These are phyloP conservation scores for Urophycis tenuis DNA, from an alignment of 2,797 vertebrate species.

Conservation along the genomic window DNA sequence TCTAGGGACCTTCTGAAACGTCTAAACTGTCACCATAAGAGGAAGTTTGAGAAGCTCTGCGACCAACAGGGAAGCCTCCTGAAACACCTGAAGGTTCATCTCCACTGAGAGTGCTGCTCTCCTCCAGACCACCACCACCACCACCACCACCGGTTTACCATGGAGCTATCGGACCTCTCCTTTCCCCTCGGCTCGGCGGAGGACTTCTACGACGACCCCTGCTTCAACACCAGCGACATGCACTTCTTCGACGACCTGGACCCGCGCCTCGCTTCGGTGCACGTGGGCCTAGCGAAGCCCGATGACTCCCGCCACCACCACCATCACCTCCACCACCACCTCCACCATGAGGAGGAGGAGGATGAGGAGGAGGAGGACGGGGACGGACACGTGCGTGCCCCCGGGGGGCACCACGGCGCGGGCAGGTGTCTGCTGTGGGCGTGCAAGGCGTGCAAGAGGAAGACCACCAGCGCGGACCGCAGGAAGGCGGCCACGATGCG, in stretches of 20 bases:
- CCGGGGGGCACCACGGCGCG: conserved; percentile 84
- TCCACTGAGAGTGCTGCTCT: background rate
- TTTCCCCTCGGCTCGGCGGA: conserved; percentile 82
- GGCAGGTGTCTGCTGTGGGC: conserved; percentile 95
- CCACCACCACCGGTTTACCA: conserved; percentile 33
- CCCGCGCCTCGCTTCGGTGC: conserved; percentile 78
- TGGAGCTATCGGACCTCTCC: conserved; percentile 87
- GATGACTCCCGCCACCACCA: conserved; percentile 70
- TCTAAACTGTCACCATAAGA: background rate
- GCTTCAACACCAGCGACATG: conserved; percentile 93
- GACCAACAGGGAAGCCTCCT: background rate
- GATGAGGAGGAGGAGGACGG: conserved; percentile 55
- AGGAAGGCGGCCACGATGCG: conserved; percentile 93
- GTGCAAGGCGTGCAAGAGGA: conserved; percentile 96
- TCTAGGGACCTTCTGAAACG: background rate
- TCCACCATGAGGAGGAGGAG: conserved; percentile 30
- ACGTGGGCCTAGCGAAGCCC: conserved; percentile 83
- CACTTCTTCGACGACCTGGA: conserved; percentile 97
- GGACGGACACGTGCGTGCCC: conserved; percentile 90
- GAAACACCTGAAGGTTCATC: background rate
- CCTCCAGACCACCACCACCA: background rate
- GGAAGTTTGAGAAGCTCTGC: background rate
- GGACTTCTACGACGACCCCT: conserved; percentile 94
- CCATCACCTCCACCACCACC: conserved; percentile 55
- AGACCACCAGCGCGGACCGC: conserved; percentile 92